phyloP scores from a whole-genome alignment of 2,113 vertebrate species.

The Falco punctatus region DNA sequence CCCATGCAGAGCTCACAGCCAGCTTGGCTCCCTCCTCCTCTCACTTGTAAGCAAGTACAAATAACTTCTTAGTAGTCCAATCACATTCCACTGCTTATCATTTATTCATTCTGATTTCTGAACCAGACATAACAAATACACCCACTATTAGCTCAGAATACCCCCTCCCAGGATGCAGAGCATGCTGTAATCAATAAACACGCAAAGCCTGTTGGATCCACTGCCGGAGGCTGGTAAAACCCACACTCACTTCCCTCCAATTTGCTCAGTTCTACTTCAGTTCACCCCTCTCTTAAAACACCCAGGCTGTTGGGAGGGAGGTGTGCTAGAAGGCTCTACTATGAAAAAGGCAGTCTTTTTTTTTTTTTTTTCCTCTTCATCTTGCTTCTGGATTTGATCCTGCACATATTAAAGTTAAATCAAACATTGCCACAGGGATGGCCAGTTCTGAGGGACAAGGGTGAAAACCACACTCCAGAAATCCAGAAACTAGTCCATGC shows the following conservation, averaged over 20 bases:
- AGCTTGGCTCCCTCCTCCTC: background rate
- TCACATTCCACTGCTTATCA: background rate
- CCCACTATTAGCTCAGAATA: background rate
- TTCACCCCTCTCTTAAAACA: background rate
- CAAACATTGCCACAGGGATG: background rate
- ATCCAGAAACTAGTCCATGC: background rate
- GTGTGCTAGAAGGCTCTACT: background rate
- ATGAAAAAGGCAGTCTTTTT: background rate
- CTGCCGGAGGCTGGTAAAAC: conserved; percentile 8
- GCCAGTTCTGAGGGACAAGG: background rate
- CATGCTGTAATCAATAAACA: conserved; percentile 12
- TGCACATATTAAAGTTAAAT: background rate
- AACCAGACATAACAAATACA: conserved; percentile 30
- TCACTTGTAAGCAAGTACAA: background rate
- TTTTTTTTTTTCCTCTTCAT: background rate
- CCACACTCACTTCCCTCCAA: background rate
- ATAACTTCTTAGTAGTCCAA: conserved; percentile 3
- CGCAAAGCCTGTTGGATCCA: background rate
- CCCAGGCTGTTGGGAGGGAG: background rate
- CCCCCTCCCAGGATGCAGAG: background rate
- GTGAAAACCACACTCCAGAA: background rate
- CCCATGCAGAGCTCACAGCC: background rate
- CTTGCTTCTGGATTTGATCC: background rate
- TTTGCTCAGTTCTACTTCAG: background rate
- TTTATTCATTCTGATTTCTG: conserved; percentile 34